Evolutionary conservation across 2,113 vertebrate species (phyloP), one percentile per base, ranked within the genome.

Genomic region (Hypocryptadius cinnamomeus): DNA sequence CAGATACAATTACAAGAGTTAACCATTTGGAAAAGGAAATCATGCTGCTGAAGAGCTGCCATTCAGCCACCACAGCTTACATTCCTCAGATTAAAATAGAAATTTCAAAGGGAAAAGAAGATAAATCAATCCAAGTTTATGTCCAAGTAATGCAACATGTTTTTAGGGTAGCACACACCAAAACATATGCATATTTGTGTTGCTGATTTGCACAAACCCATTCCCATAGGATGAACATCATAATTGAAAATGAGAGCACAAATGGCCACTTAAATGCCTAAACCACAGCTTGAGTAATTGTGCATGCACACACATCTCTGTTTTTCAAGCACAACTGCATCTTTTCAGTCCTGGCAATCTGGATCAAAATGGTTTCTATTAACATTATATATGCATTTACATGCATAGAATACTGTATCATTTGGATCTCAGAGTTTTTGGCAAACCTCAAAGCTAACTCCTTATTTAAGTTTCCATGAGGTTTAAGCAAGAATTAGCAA

Each of bases 11-110:
- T 96, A 92, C 11, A 4, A 69, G 87, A 90, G 79, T 91, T 92
- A 96, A 70, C 81, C 85, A 92, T 64, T 92, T 93, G 85, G 90
- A 94, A 96, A 95, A 90, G 79, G 65, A 90, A 88, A 94, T 86
- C 51, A 74, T 37, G 45, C 69, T 78, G 87, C 69, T 90, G 74
- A 92, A 79, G 82, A 79, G n/a, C 51, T 79, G 61, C 79, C 3
- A 9, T 63, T 92, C 85, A 92, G 39, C 25, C 64, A 83, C 24
- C 5, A 7, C 35, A 64, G 76, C 37, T 91, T 60, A 53, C 53
- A 35, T 78, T 93, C 47, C 48, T 83, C 56, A 78, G 56, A 92
- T 71, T 80, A 70, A 53, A 94, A 77, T 0, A 78, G 16, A 93
- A 68, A 50, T 91, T 90, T 91, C 64, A 86, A 82, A 45, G 35